phyloP scores from a whole-genome alignment of 1,140 invertebrate genomes.

The Megalopta genalis region DNA sequence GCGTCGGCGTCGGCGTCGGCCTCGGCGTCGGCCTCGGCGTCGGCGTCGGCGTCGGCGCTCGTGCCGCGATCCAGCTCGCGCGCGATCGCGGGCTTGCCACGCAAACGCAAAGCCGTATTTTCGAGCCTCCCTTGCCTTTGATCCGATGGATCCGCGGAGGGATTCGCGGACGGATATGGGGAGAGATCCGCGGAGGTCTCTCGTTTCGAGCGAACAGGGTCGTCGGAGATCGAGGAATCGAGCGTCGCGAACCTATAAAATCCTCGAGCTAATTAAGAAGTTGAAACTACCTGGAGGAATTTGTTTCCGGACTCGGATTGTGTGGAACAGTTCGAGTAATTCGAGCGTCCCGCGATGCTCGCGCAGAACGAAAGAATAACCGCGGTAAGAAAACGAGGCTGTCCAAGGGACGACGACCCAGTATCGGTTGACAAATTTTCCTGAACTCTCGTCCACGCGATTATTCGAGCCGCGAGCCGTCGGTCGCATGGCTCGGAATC shows the following conservation, averaged over 20 bases:
- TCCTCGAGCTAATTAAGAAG: too few species aligned
- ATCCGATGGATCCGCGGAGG: not conserved
- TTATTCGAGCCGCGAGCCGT: constrained; percentile 23
- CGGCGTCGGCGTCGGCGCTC: constrained; percentile 59
- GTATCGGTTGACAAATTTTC: constrained; percentile 10
- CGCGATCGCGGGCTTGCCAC: constrained; percentile 59
- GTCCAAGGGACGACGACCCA: too few species aligned
- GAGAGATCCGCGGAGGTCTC: too few species aligned
- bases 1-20: constrained; percentile 34
- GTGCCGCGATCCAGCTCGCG: constrained; percentile 59
- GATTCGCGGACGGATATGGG: not conserved
- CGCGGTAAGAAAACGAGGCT: too few species aligned
- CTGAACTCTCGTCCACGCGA: not conserved
- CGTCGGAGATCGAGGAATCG: too few species aligned
- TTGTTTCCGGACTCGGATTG: too few species aligned
- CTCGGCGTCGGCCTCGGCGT: constrained; percentile 55
- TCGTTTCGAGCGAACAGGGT: too few species aligned
- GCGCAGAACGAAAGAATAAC: too few species aligned
- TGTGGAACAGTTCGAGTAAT: too few species aligned
- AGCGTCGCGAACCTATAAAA: too few species aligned
- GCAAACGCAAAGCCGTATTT: not conserved
- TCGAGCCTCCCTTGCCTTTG: not conserved
- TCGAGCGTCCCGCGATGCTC: constrained; percentile 2
- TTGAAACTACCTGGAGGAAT: too few species aligned
- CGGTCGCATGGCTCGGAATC: constrained; percentile 18